Percentiles rank a stretch among this genome's conserved stretches.
phyloP scores from a whole-genome alignment of 2,888 invertebrate species.

The Cancer borealis region DNA sequence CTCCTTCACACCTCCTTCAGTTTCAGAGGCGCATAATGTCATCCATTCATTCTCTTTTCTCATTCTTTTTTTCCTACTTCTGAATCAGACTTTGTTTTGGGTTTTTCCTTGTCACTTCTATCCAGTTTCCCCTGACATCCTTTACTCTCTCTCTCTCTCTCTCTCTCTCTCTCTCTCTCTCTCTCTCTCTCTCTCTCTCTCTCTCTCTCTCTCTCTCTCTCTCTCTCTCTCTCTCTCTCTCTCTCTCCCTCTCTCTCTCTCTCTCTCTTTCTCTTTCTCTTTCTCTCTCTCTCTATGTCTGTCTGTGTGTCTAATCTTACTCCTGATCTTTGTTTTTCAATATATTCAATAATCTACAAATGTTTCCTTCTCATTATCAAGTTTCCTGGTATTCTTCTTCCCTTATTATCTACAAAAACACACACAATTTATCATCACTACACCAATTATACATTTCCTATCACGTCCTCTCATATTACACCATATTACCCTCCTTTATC shows the following conservation, averaged over 20 bases:
- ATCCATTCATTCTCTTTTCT: too few species aligned
- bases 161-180: too few species aligned
- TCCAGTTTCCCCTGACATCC: too few species aligned
- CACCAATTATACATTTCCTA: not conserved
- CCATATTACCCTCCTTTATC: not conserved
- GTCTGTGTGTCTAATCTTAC: not conserved
- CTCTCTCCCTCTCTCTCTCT: slow-evolving; percentile 44
- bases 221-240: slow-evolving; percentile 48
- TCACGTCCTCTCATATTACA: not conserved
- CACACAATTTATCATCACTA: not conserved
- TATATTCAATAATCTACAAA: not conserved
- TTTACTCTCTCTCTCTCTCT: too few species aligned
- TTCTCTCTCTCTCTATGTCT: not conserved
- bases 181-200: not conserved
- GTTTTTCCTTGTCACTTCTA: too few species aligned
- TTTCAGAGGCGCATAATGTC: too few species aligned
- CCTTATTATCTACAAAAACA: not conserved
- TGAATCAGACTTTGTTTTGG: too few species aligned
- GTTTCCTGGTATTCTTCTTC: not conserved
- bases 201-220: slow-evolving; percentile 40
- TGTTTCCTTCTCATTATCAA: not conserved
- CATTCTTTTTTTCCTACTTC: too few species aligned
- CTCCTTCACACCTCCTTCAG: too few species aligned
- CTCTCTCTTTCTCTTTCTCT: slow-evolving; percentile 1
- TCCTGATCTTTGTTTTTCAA: not conserved